phyloP scores from a whole-genome alignment of 2,888 invertebrate genomes.

The Tipula helvola region DNA sequence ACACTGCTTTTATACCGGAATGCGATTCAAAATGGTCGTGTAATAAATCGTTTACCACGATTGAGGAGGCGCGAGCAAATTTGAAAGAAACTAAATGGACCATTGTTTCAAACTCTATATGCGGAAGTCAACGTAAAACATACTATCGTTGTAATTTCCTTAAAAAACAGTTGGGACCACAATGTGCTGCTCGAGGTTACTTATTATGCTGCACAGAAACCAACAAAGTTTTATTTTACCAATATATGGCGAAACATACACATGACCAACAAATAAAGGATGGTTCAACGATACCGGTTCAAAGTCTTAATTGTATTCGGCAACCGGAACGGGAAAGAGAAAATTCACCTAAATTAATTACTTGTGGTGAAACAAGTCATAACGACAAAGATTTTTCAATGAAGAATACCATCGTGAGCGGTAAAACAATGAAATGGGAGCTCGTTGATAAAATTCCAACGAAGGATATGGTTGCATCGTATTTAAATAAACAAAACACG shows the following conservation, averaged over 20 bases:
- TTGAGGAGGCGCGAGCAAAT: neutral
- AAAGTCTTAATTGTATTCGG: neutral
- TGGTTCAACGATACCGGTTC: neutral
- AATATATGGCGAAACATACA: neutral
- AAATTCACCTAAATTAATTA: neutral
- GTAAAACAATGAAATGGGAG: neutral
- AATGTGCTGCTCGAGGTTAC: neutral
- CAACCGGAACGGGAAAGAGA: neutral
- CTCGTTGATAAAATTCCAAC: neutral
- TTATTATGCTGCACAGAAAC: neutral
- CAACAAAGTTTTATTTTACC: neutral
- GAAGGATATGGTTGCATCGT: neutral
- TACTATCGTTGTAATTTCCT: neutral
- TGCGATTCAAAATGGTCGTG: neutral
- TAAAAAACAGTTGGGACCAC: neutral
- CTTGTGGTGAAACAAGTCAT: neutral
- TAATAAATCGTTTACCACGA: neutral
- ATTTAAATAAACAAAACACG: neutral
- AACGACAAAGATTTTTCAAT: neutral
- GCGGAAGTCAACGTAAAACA: neutral
- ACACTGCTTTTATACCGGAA: neutral
- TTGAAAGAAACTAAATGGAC: neutral
- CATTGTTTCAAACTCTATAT: neutral
- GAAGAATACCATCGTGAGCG: too few relatives aligned
- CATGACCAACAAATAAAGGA: neutral